Evolutionary conservation across 2,797 vertebrate genomes (phyloP), one percentile per base, ranked within the genome.

Genomic region (Phoxinus dragarum): DNA sequence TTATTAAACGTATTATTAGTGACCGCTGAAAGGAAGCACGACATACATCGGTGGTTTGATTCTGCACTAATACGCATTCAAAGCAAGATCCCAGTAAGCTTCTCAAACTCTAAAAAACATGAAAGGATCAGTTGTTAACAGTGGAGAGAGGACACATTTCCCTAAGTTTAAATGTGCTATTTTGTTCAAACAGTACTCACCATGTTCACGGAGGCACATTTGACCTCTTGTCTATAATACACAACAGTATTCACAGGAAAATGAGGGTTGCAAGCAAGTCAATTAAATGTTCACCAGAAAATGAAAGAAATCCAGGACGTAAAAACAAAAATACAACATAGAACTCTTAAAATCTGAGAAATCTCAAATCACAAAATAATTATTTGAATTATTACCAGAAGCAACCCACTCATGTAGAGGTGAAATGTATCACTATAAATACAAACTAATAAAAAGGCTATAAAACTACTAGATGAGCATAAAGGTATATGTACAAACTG

Each of bases 401-500:
- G 88, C 90, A 91, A 90, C 89, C 87, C 80, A 87, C 81, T 84
- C 64, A 40, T 81, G 86, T 88, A 81, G 85, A 66, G 75, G 81
- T 86, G 77, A 79, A 88, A 90, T 88, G 78, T 83, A 87, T 91
- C 90, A 92, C 92, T 89, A 91, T 94, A 92, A 93, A 94, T 93
- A 94, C 89, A 94, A 95, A 94, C 91, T 92, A 93, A 93, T 87
- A 93, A 94, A 49, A 93, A 88, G 88, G 91, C 92, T 92, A 90
- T 91, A 90, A 59, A 94, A 93, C 91, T 80, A 89, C 74, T 81
- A 75, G 81, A 85, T 89, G 83, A 85, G 84, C 88, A 89, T 86
- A 89, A 90, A 91, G 93, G 88, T 82, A 56, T 94, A 94, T 95
- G 90, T 95, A 95, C 94, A 95, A 88, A 94, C 93, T 90, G 88